These are phyloP conservation scores for Ectobius pallidus DNA, from an alignment of 2,888 invertebrate species.

Conservation along the genomic window DNA sequence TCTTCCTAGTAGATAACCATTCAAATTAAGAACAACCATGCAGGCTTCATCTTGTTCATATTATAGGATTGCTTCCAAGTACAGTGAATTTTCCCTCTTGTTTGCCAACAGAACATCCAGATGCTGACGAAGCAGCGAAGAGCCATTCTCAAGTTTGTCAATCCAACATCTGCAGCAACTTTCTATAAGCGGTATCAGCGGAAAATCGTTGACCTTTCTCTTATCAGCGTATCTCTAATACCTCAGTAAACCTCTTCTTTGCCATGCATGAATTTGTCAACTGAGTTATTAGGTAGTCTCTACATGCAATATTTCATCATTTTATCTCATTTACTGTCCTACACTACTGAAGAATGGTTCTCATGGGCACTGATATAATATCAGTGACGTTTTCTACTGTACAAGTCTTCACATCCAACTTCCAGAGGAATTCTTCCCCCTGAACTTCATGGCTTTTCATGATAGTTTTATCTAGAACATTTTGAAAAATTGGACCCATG, in stretches of 20 bases:
- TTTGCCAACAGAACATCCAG: conserved; percentile 54
- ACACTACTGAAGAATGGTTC: background rate
- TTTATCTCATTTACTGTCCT: background rate
- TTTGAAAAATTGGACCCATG: too few relatives aligned
- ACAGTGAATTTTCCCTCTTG: conserved; percentile 4
- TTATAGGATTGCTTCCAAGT: too few relatives aligned
- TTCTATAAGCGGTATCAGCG: conserved; percentile 63
- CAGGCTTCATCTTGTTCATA: too few relatives aligned
- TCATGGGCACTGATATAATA: too few relatives aligned
- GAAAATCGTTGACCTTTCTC: conserved; percentile 61
- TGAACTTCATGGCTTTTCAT: too few relatives aligned
- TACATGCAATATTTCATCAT: background rate
- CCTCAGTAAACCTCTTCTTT: background rate
- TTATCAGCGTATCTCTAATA: conserved; percentile 58
- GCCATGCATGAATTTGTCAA: background rate
- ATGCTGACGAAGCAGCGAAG: conserved; percentile 52
- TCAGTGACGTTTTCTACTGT: too few relatives aligned
- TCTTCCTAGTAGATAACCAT: too few relatives aligned
- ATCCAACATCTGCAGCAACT: conserved; percentile 60
- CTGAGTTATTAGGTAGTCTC: background rate
- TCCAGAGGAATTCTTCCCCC: too few relatives aligned
- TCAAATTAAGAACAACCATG: too few relatives aligned
- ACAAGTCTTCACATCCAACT: too few relatives aligned
- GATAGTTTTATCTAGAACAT: too few relatives aligned
- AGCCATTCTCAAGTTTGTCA: conserved; percentile 58